Base-by-base conservation (phyloP, 2,797 vertebrate species). In the Pseudochirops cupreus region DNA sequence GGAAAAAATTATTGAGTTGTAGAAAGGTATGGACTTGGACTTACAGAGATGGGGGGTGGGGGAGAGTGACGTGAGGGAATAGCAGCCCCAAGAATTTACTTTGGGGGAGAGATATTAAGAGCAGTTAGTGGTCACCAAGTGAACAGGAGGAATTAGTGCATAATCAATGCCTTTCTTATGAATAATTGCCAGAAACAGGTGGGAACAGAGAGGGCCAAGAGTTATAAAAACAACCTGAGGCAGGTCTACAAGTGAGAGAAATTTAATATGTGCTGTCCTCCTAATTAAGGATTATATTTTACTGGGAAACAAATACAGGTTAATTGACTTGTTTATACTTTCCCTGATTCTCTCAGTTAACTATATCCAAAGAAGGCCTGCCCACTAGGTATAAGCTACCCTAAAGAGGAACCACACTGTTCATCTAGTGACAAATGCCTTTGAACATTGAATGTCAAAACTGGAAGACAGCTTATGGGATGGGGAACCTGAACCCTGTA, bases 211-310 rank as follows among this genome's bases (percentile, higher is more conserved):
- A 4, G 26, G 12, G 9, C 52, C 74, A 87, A 82, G 74, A 87
- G 39, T 50, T 87, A 46, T 11, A 87, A 50, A 87, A 87, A 87
- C 74, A 87, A 91, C 26, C 52, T 1, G 14, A 97, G 91, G 57
- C 62, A 94, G 46, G 87, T 26, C 93, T 89, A 90, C 52, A 62
- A 33, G 91, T 24, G 39, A 67, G 59, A 92, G 52, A 90, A 62
- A 62, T 24, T 18, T 56, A 74, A 93, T 50, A 57, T 16, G 56
- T 50, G 46, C n/a, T 12, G 5, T 53, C 56, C 74, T 92, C 21
- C 46, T 91, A 96, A 93, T 95, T 91, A 96, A 92, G 92, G 92
- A 39, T 3, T 53, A 53, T 31, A 50, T 33, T n/a, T 16, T 92
- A 96, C 33, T 93, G 87, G 93, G 91, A 95, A 90, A 57, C 46